Base-by-base conservation (phyloP, 1,140 invertebrate species). In the Caenorhabditis latens region DNA sequence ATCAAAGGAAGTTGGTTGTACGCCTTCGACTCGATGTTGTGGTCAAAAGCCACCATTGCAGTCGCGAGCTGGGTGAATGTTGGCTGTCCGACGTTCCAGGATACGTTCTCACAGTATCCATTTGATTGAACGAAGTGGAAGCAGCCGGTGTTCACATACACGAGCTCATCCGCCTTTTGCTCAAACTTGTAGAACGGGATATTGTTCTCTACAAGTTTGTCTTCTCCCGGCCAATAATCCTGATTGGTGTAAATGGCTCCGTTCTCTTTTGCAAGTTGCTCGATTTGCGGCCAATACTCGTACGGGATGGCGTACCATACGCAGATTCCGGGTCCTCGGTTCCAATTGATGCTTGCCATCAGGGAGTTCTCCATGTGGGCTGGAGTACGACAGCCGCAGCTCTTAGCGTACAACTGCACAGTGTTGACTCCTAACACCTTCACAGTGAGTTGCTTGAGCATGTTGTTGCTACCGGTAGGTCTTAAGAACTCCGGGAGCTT, bases 101-200 rank as follows among this genome's bases (percentile, higher is more conserved):
- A 53, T 0, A 79, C 46, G 13, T 79, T 50, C 1, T 13, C 14
- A 13, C 71, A 79, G 21, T 19, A 79, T 5, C 71, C 46, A 50
- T 79, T 50, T 13, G 13, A 13, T 21, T 79, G 71, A 6, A 79
- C 71, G 46, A 46, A 79, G 7, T 79, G 71, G 46, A 79, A 50
- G 11, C 13, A 24, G 7, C 71, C 71, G 16, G 71, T 79, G 19
- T 24, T 24, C 7, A 79, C 46, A 43, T 79, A 53, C 3, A 79
- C 71, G 21, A 79, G 24, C 16, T 43, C 40, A 21, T 79, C 71
- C 2, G 46, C 71, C 19, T 50, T 50, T 50, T 79, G 71, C 11
- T 50, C 71, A 11, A 79, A 79, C n/a, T 79, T 79, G 5, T 19
- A 9, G 8, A 46, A 42, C 1, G 71, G 71, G 42, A 79, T 50